These are phyloP conservation scores for Champsocephalus gunnari DNA, from an alignment of 2,797 vertebrate genomes.

Conservation along the genomic window DNA sequence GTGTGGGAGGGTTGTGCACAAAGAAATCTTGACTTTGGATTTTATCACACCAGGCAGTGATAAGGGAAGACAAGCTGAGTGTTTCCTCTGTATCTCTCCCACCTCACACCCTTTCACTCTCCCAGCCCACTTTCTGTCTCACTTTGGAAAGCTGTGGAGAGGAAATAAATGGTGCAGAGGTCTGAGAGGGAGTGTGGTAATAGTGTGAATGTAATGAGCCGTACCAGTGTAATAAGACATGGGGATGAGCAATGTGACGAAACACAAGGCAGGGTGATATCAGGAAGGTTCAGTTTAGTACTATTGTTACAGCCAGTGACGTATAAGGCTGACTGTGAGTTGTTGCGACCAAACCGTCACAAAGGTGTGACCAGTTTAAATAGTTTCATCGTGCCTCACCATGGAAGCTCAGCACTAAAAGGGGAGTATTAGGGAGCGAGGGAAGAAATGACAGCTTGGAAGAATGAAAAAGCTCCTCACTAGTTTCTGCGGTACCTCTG, in stretches of 20 bases:
- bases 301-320: background rate
- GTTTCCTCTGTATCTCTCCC: constrained; percentile 1
- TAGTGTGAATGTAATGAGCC: constrained; percentile 50
- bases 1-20: constrained; percentile 11
- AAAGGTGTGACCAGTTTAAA: constrained; percentile 19
- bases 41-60: constrained; percentile 62
- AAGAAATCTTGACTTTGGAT: constrained; percentile 54
- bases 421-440: constrained; percentile 9
- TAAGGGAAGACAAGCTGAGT: constrained; percentile 63
- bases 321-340: background rate
- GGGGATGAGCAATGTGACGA: constrained; percentile 17
- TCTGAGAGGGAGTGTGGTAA: constrained; percentile 53
- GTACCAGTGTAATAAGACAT: constrained; percentile 33
- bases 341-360: background rate
- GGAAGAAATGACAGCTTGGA: background rate
- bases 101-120: constrained; percentile 27
- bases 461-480: background rate
- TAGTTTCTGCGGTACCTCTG: background rate
- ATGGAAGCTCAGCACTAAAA: background rate
- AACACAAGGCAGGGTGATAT: background rate
- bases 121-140: constrained; percentile 48
- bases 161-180: constrained; percentile 47
- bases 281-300: constrained; percentile 13
- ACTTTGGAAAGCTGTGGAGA: constrained; percentile 49
- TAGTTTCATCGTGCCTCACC: constrained; percentile 42